Percentiles rank a stretch among this genome's conserved stretches.
These are phyloP conservation scores for Tolmerus cingulatus DNA, from an alignment of 2,888 invertebrate species.

Conservation along the genomic window DNA sequence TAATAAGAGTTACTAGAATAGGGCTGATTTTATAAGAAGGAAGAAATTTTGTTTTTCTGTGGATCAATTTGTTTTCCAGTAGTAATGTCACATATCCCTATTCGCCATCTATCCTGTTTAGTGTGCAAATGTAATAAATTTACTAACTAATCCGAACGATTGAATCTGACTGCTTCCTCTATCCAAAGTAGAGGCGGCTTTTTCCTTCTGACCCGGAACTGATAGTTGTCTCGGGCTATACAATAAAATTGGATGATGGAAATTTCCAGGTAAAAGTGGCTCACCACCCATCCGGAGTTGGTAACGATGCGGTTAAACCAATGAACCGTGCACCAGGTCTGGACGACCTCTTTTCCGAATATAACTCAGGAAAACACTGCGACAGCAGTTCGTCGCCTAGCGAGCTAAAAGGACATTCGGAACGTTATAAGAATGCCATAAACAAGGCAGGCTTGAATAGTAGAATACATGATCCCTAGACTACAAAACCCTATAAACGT, in stretches of 20 bases:
- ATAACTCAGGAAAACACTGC: background rate
- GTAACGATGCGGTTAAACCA: background rate
- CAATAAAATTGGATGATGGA: background rate
- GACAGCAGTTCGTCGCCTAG: background rate
- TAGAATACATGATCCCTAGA: background rate
- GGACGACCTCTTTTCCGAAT: background rate
- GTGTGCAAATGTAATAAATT: background rate
- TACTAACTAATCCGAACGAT: background rate
- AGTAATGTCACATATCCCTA: background rate
- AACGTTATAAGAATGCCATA: background rate
- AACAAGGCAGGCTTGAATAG: background rate
- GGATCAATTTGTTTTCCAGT: background rate
- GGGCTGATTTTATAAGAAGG: no score
- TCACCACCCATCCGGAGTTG: background rate
- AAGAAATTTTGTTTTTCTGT: background rate
- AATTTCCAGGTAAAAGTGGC: background rate
- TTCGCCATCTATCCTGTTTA: no score
- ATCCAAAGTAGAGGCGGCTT: background rate
- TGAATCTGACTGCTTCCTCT: background rate
- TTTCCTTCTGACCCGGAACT: background rate
- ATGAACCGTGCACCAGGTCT: background rate
- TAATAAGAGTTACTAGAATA: no score
- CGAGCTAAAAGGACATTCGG: background rate
- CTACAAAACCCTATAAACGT: background rate
- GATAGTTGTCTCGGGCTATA: background rate